These are phyloP conservation scores for Stomorhina lunata DNA, from an alignment of 2,888 invertebrate species.

Conservation along the genomic window DNA sequence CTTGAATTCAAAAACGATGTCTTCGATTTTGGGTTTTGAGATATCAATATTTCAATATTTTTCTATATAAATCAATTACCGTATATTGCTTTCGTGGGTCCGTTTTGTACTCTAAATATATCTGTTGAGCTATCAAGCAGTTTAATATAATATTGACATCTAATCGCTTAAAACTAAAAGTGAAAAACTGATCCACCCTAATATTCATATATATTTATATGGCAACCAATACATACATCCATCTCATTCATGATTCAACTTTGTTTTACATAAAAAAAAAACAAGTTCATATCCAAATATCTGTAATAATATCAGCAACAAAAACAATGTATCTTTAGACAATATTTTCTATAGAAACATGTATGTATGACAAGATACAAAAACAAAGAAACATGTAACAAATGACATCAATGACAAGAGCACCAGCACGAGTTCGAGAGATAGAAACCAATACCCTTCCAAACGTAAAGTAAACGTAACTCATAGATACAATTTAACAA, in stretches of 20 bases:
- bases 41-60: too few species aligned
- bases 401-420: constrained; percentile 2
- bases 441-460: neutral
- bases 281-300: constrained; percentile 28
- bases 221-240: neutral
- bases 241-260: neutral
- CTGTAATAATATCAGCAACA: neutral
- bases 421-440: neutral
- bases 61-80: too few species aligned
- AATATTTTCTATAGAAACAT: neutral
- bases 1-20: too few species aligned
- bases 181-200: too few species aligned
- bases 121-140: too few species aligned
- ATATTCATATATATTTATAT: too few species aligned
- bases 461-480: neutral
- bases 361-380: neutral
- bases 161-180: too few species aligned
- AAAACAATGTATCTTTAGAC: neutral
- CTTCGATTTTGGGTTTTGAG: too few species aligned
- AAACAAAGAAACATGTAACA: neutral
- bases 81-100: too few species aligned
- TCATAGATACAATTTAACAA: constrained; percentile 57
- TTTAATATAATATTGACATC: too few species aligned
- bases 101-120: too few species aligned
- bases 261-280: constrained; percentile 20